Base-by-base conservation (phyloP, 2,888 invertebrate genomes). In the Biston betularia region DNA sequence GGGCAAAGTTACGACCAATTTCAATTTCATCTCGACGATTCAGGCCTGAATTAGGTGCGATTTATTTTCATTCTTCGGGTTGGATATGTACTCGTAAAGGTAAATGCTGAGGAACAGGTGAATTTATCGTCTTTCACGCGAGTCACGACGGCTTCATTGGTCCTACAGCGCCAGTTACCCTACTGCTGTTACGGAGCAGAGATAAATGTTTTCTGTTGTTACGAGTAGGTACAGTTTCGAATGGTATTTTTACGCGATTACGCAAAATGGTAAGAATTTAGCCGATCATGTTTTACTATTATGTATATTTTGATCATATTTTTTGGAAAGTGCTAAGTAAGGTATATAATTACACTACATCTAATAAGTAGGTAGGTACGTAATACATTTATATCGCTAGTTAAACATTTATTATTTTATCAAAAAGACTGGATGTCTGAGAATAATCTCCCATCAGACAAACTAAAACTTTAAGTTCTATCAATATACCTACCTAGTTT, bases 11-110 rank as follows among this genome's bases (percentile, higher is more conserved):
- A 78, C 75, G 73, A 67, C 83, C 85, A 82, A 85, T 87, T 85
- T 85, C 87, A 87, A 87, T 86, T 87, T 86, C 83, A 84, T 84
- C 81, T 83, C 77, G 75, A 79, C 83, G 81, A 84, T 84, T 83
- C 82, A 77, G 78, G 78, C 78, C 76, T 73, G 85, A 85, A 87
- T 87, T 86, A 86, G 82, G 79, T 79, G 80, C 83, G 79, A 86
- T 88, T 87, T 87, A 87, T 86, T 86, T 83, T 82, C 84, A 86
- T 87, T 88, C 83, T 79, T 81, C 77, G 80, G 83, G 78, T 79
- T 79, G 42, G 54, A 42, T 80, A 72, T 73, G 54, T 80, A 72
- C 74, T 71, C 76, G 10, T 69, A 75, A 81, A 81, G 83, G 81
- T 80, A 80, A 83, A 83, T 80, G 80, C 79, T 80, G 78, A 78